Conservation (phyloP, 2,888 invertebrate species). For the Mythimna impura region DNA sequence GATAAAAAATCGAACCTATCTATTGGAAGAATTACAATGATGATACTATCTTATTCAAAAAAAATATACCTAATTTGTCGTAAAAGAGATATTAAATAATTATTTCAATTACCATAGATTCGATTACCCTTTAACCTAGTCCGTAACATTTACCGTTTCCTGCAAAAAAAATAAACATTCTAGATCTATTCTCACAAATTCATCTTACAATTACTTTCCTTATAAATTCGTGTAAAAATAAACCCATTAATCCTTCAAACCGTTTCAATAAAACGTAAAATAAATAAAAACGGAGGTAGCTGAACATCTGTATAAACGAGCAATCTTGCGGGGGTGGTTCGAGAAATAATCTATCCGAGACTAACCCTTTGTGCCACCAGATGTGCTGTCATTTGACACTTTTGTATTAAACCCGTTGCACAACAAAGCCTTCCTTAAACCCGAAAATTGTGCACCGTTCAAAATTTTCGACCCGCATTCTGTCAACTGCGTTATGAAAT, state of each 20-base stretch:
- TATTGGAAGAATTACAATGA: neutral
- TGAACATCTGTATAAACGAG: slow-evolving; percentile 88
- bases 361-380: slow-evolving; percentile 90
- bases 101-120: neutral
- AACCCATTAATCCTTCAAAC: slow-evolving; percentile 70
- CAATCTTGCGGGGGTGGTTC: slow-evolving; percentile 89
- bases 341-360: slow-evolving; percentile 89
- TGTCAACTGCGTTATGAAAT: slow-evolving; percentile 80
- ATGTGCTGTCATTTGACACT: slow-evolving; percentile 91
- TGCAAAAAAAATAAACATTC: neutral
- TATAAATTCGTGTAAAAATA: slow-evolving; percentile 47
- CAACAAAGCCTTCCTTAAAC: slow-evolving; percentile 89
- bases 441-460: slow-evolving; percentile 89
- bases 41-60: neutral
- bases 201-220: neutral
- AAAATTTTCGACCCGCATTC: slow-evolving; percentile 88
- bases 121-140: neutral
- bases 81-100: neutral
- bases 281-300: slow-evolving; percentile 69
- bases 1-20: neutral
- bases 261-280: slow-evolving; percentile 72
- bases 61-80: neutral
- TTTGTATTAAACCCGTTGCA: slow-evolving; percentile 90
- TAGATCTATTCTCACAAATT: neutral
- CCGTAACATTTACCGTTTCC: neutral